These are phyloP conservation scores for Periparus ater DNA, from an alignment of 2,797 vertebrate genomes.

Conservation along the genomic window DNA sequence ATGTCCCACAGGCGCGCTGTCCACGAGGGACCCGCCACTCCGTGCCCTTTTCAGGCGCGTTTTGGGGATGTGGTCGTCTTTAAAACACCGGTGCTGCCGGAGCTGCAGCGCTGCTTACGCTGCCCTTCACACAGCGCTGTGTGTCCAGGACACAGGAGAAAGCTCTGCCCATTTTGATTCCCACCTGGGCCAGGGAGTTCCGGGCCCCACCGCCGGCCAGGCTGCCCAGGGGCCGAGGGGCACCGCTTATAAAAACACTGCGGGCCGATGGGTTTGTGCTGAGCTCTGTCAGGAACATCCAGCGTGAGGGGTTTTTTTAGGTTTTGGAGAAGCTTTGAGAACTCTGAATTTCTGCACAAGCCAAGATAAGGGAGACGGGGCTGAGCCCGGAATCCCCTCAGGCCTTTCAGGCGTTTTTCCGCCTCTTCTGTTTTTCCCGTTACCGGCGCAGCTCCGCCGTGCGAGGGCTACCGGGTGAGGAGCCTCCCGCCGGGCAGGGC, in stretches of 20 bases:
- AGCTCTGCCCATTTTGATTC: too few species aligned
- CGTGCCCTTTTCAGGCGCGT: accelerated
- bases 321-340: neutral
- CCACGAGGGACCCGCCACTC: accelerated
- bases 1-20: accelerated
- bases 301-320: accelerated
- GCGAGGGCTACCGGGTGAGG: neutral
- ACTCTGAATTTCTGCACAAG: neutral
- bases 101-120: accelerated
- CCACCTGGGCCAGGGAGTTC: accelerated
- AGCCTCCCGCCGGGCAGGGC: neutral
- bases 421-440: neutral
- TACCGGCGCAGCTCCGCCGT: neutral
- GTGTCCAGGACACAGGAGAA: neutral
- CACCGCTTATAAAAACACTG: accelerated
- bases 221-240: neutral
- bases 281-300: neutral
- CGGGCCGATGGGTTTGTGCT: too few species aligned
- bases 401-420: accelerated
- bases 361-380: neutral
- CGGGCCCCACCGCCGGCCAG: neutral
- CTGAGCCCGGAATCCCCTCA: neutral
- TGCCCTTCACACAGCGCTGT: accelerated
- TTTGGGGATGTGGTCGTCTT: accelerated
- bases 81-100: neutral